Conservation (phyloP, 1,140 invertebrate species). For the Pararge aegeria region DNA sequence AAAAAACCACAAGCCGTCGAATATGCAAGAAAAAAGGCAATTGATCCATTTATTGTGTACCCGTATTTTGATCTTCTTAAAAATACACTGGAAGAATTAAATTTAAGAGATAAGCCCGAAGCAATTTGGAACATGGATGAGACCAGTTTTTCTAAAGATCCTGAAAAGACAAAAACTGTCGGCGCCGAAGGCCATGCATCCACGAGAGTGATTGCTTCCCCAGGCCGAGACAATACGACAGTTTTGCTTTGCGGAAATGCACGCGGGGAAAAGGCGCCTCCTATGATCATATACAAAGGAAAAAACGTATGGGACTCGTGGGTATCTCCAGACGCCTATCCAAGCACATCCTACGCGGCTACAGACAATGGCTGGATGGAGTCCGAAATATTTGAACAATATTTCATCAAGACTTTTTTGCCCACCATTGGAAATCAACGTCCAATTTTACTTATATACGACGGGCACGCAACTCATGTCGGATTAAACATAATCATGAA, state of each 20-base stretch:
- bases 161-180: slow-evolving; percentile 37
- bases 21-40: slow-evolving; percentile 44
- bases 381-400: too few relatives aligned
- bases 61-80: slow-evolving; percentile 40
- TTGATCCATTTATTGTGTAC: slow-evolving; percentile 40
- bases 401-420: too few relatives aligned
- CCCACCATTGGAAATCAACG: too few relatives aligned
- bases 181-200: slow-evolving; percentile 28
- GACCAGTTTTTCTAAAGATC: slow-evolving; percentile 37
- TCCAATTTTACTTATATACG: too few relatives aligned
- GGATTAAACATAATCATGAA: too few relatives aligned
- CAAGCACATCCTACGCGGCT: too few relatives aligned
- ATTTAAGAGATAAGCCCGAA: slow-evolving; percentile 34
- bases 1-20: slow-evolving; percentile 62
- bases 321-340: too few relatives aligned
- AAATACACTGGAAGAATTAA: slow-evolving; percentile 26
- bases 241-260: not conserved
- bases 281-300: too few relatives aligned
- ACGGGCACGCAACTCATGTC: too few relatives aligned
- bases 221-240: not conserved
- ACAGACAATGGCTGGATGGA: too few relatives aligned
- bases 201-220: slow-evolving; percentile 1
- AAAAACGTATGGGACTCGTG: too few relatives aligned
- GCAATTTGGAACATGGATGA: slow-evolving; percentile 51
- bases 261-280: too few relatives aligned